Percentiles rank a stretch among this genome's conserved stretches.
Evolutionary conservation across 2,888 invertebrate species (phyloP).

Genomic region (Drosophila limbata): DNA sequence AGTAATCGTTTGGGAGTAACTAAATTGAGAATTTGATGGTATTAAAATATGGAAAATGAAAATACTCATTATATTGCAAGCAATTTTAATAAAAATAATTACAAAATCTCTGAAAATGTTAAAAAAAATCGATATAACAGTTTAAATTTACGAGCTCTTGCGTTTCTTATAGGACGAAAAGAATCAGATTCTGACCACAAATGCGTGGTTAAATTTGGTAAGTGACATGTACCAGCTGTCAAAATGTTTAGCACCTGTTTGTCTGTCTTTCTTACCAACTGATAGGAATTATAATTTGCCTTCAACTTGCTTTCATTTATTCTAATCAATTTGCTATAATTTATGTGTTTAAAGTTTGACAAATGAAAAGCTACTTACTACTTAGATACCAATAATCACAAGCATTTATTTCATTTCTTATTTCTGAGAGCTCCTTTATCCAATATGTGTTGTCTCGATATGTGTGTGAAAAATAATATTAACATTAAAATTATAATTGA

Average conservation of each 20-base stretch:
- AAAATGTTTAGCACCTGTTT: constrained; percentile 69
- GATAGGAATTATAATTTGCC: constrained; percentile 32
- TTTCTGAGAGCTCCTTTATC: constrained; percentile 57
- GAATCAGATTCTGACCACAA: constrained; percentile 99
- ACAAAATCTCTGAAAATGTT: constrained; percentile 26
- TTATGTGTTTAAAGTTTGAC: constrained; percentile 38
- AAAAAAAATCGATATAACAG: constrained; percentile 37
- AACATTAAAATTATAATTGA: constrained; percentile 28
- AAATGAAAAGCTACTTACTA: constrained; percentile 51
- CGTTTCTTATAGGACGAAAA: constrained; percentile 97
- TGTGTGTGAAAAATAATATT: constrained; percentile 69
- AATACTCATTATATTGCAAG: not conserved
- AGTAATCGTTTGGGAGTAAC: not conserved
- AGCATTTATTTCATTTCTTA: constrained; percentile 40
- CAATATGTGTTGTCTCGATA: constrained; percentile 68
- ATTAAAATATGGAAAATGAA: not conserved
- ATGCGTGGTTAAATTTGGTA: constrained; percentile 99
- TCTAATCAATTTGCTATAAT: constrained; percentile 1
- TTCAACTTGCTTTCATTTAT: constrained; percentile 4
- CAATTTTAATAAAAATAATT: not conserved
- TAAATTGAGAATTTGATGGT: not conserved
- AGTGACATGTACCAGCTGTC: constrained; percentile 88
- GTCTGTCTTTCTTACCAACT: constrained; percentile 47
- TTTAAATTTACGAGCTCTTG: constrained; percentile 65
- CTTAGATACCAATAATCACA: constrained; percentile 53